Conservation (phyloP, 2,888 invertebrate genomes). For the Deilephila porcellus region DNA sequence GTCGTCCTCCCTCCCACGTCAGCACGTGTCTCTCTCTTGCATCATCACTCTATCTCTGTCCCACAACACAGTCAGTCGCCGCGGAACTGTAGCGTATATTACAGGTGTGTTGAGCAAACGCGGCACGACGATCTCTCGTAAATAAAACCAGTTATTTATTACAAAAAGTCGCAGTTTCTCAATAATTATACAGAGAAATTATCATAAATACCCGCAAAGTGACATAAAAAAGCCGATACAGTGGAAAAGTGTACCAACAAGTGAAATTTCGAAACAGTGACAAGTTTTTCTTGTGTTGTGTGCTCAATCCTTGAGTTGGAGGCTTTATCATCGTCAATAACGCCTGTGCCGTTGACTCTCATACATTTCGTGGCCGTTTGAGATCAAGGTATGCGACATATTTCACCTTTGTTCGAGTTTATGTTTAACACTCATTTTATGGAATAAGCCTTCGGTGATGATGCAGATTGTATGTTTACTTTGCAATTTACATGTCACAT, state of each 20-base stretch:
- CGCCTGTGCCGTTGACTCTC: constrained; percentile 62
- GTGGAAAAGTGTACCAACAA: constrained; percentile 46
- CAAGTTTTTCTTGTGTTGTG: constrained; percentile 75
- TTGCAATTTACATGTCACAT: constrained; percentile 5
- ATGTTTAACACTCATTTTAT: background rate
- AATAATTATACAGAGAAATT: constrained; percentile 20
- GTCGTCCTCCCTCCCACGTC: constrained; percentile 77
- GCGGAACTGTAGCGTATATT: constrained; percentile 68
- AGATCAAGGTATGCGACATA: constrained; percentile 64
- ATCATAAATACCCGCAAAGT: background rate
- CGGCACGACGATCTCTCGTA: constrained; percentile 59
- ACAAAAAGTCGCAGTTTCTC: background rate
- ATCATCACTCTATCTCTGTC: constrained; percentile 72
- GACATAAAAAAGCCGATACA: background rate
- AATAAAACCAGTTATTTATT: constrained; percentile 65
- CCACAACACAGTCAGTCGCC: constrained; percentile 72
- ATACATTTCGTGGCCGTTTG: constrained; percentile 61
- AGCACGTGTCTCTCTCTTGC: constrained; percentile 68
- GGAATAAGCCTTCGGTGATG: constrained; percentile 17
- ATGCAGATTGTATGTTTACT: constrained; percentile 19
- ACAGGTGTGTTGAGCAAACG: constrained; percentile 66
- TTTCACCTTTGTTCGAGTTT: background rate
- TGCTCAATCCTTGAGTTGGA: constrained; percentile 76
- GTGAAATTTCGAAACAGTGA: constrained; percentile 73
- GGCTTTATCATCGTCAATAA: constrained; percentile 67